These are phyloP conservation scores for Myodes glareolus DNA, from an alignment of 2,113 vertebrate species.

Conservation along the genomic window DNA sequence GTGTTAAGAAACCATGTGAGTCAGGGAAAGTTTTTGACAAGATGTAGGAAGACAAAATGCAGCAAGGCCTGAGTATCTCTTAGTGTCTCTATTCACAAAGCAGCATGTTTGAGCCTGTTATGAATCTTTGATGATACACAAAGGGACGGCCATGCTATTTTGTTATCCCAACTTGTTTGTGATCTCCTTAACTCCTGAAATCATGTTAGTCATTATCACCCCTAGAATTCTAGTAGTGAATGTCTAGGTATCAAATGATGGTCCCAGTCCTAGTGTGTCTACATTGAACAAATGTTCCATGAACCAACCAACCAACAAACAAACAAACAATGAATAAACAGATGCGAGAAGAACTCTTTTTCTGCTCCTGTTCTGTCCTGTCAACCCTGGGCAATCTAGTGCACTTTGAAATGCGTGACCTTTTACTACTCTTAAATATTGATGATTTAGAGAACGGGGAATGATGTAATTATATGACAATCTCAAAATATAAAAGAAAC, in stretches of 20 bases:
- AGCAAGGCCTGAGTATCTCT: background rate
- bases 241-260: constrained; percentile 15
- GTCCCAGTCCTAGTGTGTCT: background rate
- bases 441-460: constrained; percentile 19
- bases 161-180: background rate
- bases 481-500: background rate
- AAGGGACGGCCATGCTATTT: background rate
- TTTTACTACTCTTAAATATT: constrained; percentile 28
- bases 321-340: background rate
- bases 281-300: background rate
- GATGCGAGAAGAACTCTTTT: background rate
- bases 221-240: background rate
- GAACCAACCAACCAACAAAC: background rate
- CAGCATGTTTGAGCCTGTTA: background rate
- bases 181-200: background rate
- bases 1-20: background rate
- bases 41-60: background rate
- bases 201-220: background rate
- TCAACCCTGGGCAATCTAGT: background rate
- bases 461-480: background rate
- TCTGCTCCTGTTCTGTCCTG: background rate
- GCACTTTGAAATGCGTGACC: background rate
- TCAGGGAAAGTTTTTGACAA: background rate
- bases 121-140: background rate
- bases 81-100: background rate